phyloP scores from a whole-genome alignment of 2,113 vertebrate species.

The Megaceryle maxima region DNA sequence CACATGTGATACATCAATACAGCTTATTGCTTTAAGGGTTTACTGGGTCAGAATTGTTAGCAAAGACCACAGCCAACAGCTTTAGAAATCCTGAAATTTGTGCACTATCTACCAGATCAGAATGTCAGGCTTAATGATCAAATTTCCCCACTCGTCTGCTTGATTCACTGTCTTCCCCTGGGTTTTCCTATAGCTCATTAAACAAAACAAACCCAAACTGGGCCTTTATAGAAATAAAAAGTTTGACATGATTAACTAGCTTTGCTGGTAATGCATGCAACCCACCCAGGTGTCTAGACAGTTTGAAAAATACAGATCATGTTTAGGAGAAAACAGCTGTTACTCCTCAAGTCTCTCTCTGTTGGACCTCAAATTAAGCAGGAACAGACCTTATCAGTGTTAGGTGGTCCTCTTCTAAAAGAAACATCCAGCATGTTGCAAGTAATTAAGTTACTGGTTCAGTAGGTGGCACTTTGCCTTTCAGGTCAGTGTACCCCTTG shows the following conservation, averaged over 20 bases:
- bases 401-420: not conserved
- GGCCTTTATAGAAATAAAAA: not conserved
- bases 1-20: not conserved
- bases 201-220: not conserved
- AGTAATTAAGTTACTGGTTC: not conserved
- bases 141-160: not conserved
- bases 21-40: not conserved
- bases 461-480: not conserved
- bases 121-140: not conserved
- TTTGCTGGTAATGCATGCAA: slow-evolving; percentile 1
- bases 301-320: slow-evolving; percentile 42
- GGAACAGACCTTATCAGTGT: not conserved
- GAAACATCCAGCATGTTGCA: not conserved
- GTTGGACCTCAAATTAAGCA: not conserved
- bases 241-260: slow-evolving; percentile 23
- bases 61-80: not conserved
- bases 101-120: not conserved
- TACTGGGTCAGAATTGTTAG: not conserved
- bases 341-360: not conserved
- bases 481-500: no score
- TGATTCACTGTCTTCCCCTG: not conserved
- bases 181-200: not conserved
- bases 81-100: not conserved
- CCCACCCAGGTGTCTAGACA: slow-evolving; percentile 58
- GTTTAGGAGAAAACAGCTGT: slow-evolving; percentile 11